phyloP scores from a whole-genome alignment of 2,888 invertebrate species.

The Pseudococcus viburni region DNA sequence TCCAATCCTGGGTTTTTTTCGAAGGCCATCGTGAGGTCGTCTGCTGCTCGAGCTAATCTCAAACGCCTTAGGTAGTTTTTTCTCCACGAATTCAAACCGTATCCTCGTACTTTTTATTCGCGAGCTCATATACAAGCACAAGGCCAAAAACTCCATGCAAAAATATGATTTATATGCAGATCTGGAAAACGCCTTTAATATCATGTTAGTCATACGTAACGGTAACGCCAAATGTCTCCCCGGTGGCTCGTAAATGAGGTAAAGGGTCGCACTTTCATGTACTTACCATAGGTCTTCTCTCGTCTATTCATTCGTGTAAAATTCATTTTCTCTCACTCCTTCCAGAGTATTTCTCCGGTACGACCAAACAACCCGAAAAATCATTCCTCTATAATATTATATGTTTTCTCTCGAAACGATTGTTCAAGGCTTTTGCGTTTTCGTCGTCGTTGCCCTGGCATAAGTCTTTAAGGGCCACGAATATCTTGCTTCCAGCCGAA shows the following conservation, averaged over 20 bases:
- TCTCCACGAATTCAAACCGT: not conserved
- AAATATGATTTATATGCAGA: constrained; percentile 43
- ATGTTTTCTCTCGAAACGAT: not conserved
- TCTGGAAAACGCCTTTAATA: constrained; percentile 57
- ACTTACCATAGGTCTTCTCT: constrained; percentile 27
- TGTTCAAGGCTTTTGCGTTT: not conserved
- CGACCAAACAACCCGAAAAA: not conserved
- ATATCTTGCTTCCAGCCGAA: not conserved
- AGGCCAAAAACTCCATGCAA: constrained; percentile 5
- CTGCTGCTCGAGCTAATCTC: not conserved
- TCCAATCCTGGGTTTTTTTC: not conserved
- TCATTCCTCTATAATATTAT: not conserved
- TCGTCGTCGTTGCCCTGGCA: not conserved
- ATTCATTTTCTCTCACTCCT: not conserved
- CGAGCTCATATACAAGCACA: not conserved
- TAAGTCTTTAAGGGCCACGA: not conserved
- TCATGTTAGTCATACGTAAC: constrained; percentile 55
- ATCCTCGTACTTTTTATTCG: not conserved
- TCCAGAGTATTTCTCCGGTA: not conserved
- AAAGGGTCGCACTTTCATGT: constrained; percentile 53
- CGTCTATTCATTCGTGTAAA: constrained; percentile 17
- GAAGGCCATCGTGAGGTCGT: constrained; percentile 8
- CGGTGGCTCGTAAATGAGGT: constrained; percentile 59
- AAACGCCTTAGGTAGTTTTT: not conserved
- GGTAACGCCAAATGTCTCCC: constrained; percentile 50